Evolutionary conservation across 1,140 invertebrate genomes (phyloP), one percentile per base, ranked within the genome.

Genomic region (Cotesia typhae): DNA sequence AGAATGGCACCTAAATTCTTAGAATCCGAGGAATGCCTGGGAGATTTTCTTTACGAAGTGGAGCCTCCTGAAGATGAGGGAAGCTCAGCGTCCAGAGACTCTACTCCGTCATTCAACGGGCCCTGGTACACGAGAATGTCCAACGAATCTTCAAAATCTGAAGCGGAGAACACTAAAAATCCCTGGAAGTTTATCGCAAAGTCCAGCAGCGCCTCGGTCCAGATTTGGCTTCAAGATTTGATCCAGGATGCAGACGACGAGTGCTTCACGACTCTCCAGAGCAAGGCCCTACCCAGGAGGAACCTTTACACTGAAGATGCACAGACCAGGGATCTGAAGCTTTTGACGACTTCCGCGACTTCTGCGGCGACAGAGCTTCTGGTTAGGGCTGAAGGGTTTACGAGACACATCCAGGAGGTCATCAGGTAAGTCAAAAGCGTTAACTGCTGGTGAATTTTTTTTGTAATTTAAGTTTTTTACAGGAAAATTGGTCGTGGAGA

Each of bases 351-450:
- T 2, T 80, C 82, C 0, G 82, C 85, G 0, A 85, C 85, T 0
- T 79, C 84, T 0, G 85, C 85, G 0, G 85, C 85, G 0, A 86
- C 82, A 1, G 84, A 84, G 63, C 61, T 86, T 12, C 75, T 87
- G 6, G 73, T 82, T n/a, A 75, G 73, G 12, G 83, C 81, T 10
- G 80, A 85, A 0, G 75, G 77, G n/a, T 87, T 86, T 63, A 78
- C 81, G n/a, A 76, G 75, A 14, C 73, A 75, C 59, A 81, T 84
- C 66, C 70, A 75, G 10, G 28, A 60, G 7, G 4, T 63, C n/a
- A 12, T 10, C 36, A 35, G 36, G 38, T 52, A 9, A 51, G 1
- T 65, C 37, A 73, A 52, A 12, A 7, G 55, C 68, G 4, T 35
- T 70, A 28, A 5, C 67, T 55, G 38, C 67, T 68, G 7, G 72